phyloP scores from a whole-genome alignment of 2,113 vertebrate species.

The Actenoides lindsayi region DNA sequence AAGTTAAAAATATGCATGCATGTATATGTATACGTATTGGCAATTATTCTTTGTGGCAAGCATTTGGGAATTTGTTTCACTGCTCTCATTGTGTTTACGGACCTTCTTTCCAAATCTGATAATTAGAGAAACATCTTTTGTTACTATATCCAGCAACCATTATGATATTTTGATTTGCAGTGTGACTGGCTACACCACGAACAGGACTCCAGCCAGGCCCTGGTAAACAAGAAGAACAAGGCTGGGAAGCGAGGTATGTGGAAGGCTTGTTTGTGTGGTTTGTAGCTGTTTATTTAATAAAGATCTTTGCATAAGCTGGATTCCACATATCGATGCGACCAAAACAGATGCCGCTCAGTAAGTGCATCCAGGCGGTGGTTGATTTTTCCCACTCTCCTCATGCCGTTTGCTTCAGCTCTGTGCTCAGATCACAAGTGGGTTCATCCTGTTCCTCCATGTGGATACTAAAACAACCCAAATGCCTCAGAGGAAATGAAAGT shows the following conservation, averaged over 20 bases:
- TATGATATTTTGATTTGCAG: neutral
- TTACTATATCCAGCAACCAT: neutral
- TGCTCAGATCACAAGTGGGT: neutral
- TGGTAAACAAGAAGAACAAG: neutral
- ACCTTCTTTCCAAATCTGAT: neutral
- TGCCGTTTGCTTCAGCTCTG: accelerated
- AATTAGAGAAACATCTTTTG: neutral
- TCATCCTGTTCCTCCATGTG: neutral
- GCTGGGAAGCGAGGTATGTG: neutral
- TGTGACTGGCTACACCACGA: neutral
- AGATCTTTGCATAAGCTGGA: neutral
- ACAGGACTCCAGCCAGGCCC: neutral
- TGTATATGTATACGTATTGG: neutral
- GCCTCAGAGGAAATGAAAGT: slow-evolving; percentile 7
- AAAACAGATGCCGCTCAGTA: neutral
- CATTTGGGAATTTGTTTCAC: neutral
- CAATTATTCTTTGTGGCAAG: neutral
- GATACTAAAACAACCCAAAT: neutral
- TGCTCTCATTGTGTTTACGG: neutral
- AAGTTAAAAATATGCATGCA: neutral
- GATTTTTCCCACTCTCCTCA: neutral
- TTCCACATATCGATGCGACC: neutral
- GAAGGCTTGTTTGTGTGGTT: neutral
- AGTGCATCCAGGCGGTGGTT: accelerated
- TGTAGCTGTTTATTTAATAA: neutral